Evolutionary conservation across 30 jellyfish, hydroid and myxozoan genomes (phyloP), one percentile per base, ranked within the genome.

Genomic region (Pelagia noctiluca): DNA sequence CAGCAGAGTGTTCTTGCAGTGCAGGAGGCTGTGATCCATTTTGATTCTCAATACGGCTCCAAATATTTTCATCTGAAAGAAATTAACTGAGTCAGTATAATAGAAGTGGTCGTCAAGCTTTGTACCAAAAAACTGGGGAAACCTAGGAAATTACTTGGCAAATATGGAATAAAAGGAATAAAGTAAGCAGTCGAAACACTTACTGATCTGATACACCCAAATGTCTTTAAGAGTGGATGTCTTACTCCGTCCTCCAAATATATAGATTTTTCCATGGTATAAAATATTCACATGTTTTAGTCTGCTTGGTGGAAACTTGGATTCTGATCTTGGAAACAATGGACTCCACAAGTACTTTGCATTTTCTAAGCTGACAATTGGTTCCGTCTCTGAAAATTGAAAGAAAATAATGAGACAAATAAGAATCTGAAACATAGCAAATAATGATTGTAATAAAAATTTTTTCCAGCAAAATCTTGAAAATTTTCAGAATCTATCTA

Each of bases 291-390:
- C 84, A 35, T 85, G 95, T 64, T 75, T 85, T 21, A 63, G 49
- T 65, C 95, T 85, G 71, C 84, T 71, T 16, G 88, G 84, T 0
- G 95, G 95, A 32, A 75, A 73, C 36, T 72, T 73, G 63, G 83
- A 3, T 0, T 64, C 25, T 2, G 88, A 35, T 35, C 63, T 47
- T 0, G 88, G 88, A 32, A 85, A 75, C 10, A 73, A 72, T 34
- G 95, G 95, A 42, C 88, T 85, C 88, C 88, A 85, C n/a, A 85
- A 83, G 36, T 47, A 49, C 23, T 36, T 49, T 12, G 88, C 88
- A 60, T 74, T 85, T 7, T 47, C 71, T 18, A 66, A 68, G 47
- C 57, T 33, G 21, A 36, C 50, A 1, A 76, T 1, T 12, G 35
- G 42, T 29, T 80, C 83, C 3, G 37, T 13, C 2, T 19, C 90